Conservation (phyloP, 2,113 vertebrate species). For the Triplophysa rosa region DNA sequence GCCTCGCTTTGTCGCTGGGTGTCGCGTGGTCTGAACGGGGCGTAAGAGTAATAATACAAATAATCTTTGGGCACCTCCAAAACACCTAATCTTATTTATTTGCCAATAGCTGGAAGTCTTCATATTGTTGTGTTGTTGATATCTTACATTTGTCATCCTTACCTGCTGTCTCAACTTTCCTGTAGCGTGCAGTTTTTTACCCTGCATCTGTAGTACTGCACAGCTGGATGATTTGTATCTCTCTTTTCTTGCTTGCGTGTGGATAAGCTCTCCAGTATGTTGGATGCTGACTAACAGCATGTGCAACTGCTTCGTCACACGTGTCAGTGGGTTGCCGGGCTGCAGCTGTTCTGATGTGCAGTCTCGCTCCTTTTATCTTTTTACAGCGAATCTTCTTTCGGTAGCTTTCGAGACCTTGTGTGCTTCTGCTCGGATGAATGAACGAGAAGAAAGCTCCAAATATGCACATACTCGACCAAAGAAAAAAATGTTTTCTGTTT, state of each 20-base stretch:
- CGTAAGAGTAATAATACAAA: too few relatives aligned
- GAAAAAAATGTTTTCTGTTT: too few relatives aligned
- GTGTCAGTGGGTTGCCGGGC: constrained; percentile 22
- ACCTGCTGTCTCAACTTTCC: not conserved
- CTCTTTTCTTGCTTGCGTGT: not conserved
- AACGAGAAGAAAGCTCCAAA: not conserved
- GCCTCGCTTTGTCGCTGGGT: too few relatives aligned
- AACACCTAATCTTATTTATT: constrained; percentile 1
- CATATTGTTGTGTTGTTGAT: not conserved
- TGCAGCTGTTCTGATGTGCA: constrained; percentile 17
- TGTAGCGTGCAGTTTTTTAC: constrained; percentile 15
- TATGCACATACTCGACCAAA: too few relatives aligned
- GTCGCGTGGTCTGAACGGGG: too few relatives aligned
- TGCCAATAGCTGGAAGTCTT: constrained; percentile 2
- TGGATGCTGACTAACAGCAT: constrained; percentile 22
- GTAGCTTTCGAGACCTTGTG: constrained; percentile 13
- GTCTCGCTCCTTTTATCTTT: constrained; percentile 15
- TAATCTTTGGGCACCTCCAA: not conserved
- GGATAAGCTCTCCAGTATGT: not conserved
- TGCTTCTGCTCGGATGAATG: constrained; percentile 7
- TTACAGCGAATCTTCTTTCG: not conserved
- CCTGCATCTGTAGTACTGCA: not conserved
- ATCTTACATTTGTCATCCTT: constrained; percentile 22
- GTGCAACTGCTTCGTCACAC: constrained; percentile 27
- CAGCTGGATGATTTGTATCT: constrained; percentile 19